Evolutionary conservation across 2,113 vertebrate species (phyloP).

Genomic region (Myrmecophaga tridactyla): DNA sequence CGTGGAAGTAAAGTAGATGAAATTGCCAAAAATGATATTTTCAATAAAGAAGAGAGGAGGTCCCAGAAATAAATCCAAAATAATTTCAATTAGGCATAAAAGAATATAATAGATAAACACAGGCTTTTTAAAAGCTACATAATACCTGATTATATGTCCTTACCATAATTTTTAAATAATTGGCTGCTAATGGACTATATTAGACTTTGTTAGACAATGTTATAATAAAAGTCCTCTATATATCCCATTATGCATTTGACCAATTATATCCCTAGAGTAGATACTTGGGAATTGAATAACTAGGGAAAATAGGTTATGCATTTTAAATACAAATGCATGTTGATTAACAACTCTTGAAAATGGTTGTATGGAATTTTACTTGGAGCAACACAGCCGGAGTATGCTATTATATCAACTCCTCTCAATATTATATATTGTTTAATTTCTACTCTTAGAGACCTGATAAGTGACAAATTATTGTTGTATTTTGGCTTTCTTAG

Average conservation of each 20-base stretch:
- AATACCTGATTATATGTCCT: neutral
- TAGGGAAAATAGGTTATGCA: neutral
- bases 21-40: neutral
- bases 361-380: neutral
- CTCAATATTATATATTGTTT: neutral
- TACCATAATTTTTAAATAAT: neutral
- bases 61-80: neutral
- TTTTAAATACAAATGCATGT: conserved; percentile 12
- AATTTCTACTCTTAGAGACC: neutral
- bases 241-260: neutral
- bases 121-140: neutral
- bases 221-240: neutral
- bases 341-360: neutral
- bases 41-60: neutral
- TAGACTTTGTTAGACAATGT: neutral
- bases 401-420: neutral
- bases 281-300: neutral
- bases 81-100: neutral
- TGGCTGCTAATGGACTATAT: neutral
- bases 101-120: neutral
- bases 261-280: neutral
- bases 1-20: neutral
- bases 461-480: neutral
- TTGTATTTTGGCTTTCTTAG: neutral
- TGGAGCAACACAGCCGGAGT: neutral